Percentiles rank a stretch among this genome's conserved stretches.
phyloP scores from a whole-genome alignment of 2,113 vertebrate genomes.

The Trinectes maculatus region DNA sequence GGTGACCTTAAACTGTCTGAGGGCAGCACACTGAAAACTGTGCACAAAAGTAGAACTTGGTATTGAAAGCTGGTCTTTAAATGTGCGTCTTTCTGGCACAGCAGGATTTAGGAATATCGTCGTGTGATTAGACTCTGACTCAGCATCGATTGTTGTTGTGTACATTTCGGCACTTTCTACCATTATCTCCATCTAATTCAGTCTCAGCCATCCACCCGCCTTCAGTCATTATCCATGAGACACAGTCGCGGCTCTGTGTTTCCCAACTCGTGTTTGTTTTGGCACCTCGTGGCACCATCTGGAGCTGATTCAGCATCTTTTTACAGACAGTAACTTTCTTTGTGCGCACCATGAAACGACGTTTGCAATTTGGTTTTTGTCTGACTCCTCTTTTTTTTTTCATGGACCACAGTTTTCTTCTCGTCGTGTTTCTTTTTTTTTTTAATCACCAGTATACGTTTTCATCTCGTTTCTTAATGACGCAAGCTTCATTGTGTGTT shows the following conservation, averaged over 20 bases:
- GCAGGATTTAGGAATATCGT: constrained; percentile 39
- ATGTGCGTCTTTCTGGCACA: constrained; percentile 43
- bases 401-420: constrained; percentile 13
- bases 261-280: constrained; percentile 45
- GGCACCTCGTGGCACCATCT: constrained; percentile 38
- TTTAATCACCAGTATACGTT: constrained; percentile 23
- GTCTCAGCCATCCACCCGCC: constrained; percentile 20
- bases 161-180: constrained; percentile 63
- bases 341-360: constrained; percentile 34
- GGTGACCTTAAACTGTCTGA: constrained; percentile 52
- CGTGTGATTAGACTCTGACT: constrained; percentile 41
- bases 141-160: constrained; percentile 18
- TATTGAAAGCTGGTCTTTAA: constrained; percentile 56
- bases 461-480: constrained; percentile 14
- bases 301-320: constrained; percentile 60
- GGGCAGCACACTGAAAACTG: constrained; percentile 53
- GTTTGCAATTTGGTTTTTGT: constrained; percentile 37
- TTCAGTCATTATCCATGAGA: constrained; percentile 24
- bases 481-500: constrained; percentile 18
- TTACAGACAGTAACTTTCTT: constrained; percentile 39
- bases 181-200: constrained; percentile 25
- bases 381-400: constrained; percentile 39
- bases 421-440: constrained; percentile 34
- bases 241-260: constrained; percentile 24
- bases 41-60: constrained; percentile 64